Evolutionary conservation across 1,140 invertebrate species (phyloP), one percentile per base, ranked within the genome.

Genomic region (Drosophila aff.): DNA sequence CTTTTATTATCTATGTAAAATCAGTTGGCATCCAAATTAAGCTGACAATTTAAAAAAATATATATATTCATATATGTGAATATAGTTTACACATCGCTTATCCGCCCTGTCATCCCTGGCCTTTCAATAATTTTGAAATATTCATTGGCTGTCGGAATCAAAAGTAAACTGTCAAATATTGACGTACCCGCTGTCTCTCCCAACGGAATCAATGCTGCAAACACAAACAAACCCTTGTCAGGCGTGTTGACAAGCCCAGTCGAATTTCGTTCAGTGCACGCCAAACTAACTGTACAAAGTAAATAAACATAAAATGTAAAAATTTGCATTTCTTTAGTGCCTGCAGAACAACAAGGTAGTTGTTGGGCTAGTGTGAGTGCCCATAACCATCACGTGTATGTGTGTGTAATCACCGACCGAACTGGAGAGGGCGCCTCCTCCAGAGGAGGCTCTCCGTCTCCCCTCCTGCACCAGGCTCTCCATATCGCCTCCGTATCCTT

Each of bases 221-320:
- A 43, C 26, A 71, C 44, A 73, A 61, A 61, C 33, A 49, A 76
- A 76, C 49, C 49, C 28, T 18, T 52, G 52, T 8, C 33, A 7
- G 36, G 53, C 21, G 9, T 62, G 57, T 61, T 77, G 57, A 77
- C 75, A 77, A 69, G 74, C 31, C 28, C n/a, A 43, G 58, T 46
- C 40, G 16, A 76, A 61, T 58, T 74, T 83, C 65, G 72, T 58
- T 57, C 81, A 77, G 84, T 87, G 76, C 59, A 77, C 44, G 76
- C 28, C 76, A 61, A 62, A 58, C 79, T 80, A 81, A 84, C 77
- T 64, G 76, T 87, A 63, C 50, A 79, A 90, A 64, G 85, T 90
- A 84, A 89, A 89, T 89, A 82, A 84, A 79, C 79, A 65, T 83
- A 79, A 79, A 89, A 81, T 81, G 84, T 71, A 59, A 67, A 79